Base-by-base conservation (phyloP, 2,888 invertebrate genomes). In the Sycophila texana region DNA sequence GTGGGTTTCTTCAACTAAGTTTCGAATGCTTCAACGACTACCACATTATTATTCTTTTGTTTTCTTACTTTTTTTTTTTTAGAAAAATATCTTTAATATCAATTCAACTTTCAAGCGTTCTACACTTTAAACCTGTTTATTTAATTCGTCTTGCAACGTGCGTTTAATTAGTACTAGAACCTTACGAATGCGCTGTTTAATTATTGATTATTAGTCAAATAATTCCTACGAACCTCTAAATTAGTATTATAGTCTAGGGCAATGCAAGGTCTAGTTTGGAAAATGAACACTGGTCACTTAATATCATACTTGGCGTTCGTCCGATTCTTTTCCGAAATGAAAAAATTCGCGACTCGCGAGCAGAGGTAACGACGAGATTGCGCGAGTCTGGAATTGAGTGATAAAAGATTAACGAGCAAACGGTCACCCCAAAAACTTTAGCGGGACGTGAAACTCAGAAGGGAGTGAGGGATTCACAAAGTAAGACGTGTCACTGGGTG, bases 381-480 rank as follows among this genome's bases (percentile, higher is more conserved):
- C 39, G 39, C 39, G 39, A 5, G 39, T 39, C 39, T 10, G 39
- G 39, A 39, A 39, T 39, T 10, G 39, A 39, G 39, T 39, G 39
- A 39, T 7, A 39, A 39, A 39, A 10, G 39, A 10, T 7, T 39
- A 10, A 39, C 39, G 39, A 39, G 39, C 20, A 63, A n/a, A 71
- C 14, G 51, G 51, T 65, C 74, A 72, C 77, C 74, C 67, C 81
- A 75, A 81, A 81, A 81, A 78, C 72, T 78, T 81, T 78, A 78
- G 72, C 39, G 10, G 53, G 68, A 76, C 70, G 30, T 61, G 76
- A 80, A 60, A 26, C 39, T 39, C 39, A 39, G 39, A 7, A 10
- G 61, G 68, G 67, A 18, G 49, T 3, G 16, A n/a, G 70, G 18
- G 73, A 20, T 7, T 22, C 53, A 26, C 20, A 16, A 4, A 68